A percentile compares a stretch with the other conserved stretches of the same genome.
These are phyloP conservation scores for Amblyornis subalaris DNA, from an alignment of 2,113 vertebrate species.

Conservation along the genomic window DNA sequence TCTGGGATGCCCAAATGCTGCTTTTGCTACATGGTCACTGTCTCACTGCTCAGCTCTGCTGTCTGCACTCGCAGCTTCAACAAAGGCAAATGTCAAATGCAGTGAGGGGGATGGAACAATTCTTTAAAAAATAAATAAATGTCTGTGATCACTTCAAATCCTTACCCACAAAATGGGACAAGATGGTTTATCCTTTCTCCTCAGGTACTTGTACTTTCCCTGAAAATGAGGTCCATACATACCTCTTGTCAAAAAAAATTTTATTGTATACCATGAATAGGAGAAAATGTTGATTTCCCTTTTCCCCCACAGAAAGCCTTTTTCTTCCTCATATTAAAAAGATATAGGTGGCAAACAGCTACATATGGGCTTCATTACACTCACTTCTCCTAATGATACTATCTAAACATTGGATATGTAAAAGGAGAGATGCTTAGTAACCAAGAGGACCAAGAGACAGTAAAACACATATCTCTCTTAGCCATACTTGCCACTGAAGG, in stretches of 20 bases:
- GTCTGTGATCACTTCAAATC: neutral
- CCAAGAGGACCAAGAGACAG: neutral
- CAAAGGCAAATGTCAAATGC: neutral
- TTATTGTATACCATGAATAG: neutral
- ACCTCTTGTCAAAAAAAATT: neutral
- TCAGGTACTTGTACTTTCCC: neutral
- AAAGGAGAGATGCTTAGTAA: neutral
- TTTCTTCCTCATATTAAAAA: neutral
- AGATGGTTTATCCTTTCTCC: neutral
- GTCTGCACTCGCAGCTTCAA: neutral
- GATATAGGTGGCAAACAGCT: neutral
- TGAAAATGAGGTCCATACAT: neutral
- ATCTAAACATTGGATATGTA: neutral
- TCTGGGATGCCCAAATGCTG: rapidly evolving
- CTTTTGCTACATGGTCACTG: neutral
- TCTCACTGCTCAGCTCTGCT: neutral
- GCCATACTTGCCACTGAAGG: neutral
- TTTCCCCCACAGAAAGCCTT: neutral
- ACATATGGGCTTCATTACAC: neutral
- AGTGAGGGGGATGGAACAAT: neutral
- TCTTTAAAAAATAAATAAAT: neutral
- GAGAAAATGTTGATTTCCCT: neutral
- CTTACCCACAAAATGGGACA: neutral
- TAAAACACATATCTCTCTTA: neutral
- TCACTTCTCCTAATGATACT: neutral